phyloP scores from a whole-genome alignment of 2,113 vertebrate genomes.

The Pomatorhinus ruficollis region DNA sequence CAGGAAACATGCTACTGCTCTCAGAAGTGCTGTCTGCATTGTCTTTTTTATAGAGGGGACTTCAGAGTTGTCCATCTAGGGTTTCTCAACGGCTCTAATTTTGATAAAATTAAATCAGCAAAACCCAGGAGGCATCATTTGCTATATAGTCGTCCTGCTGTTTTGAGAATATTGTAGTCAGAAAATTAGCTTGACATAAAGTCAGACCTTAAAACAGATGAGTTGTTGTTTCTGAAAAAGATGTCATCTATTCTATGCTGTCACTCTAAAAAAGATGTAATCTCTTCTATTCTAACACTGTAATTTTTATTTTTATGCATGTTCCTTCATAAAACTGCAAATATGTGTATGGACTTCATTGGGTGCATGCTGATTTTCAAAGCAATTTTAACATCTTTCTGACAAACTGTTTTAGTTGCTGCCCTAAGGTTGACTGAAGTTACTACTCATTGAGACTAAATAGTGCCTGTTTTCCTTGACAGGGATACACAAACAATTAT shows the following conservation, averaged over 20 bases:
- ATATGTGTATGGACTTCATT: not conserved
- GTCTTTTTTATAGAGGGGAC: not conserved
- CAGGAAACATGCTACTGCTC: not conserved
- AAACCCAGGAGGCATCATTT: not conserved
- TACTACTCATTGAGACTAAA: not conserved
- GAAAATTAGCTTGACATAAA: constrained; percentile 46
- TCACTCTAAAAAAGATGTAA: not conserved
- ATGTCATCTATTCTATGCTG: not conserved
- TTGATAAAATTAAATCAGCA: not conserved
- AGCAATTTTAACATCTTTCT: not conserved
- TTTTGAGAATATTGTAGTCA: constrained; percentile 3
- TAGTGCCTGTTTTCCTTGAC: not conserved
- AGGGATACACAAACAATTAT: not conserved
- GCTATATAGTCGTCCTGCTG: not conserved
- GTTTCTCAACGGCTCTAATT: constrained; percentile 20
- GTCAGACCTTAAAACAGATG: not conserved
- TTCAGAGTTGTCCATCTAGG: not conserved
- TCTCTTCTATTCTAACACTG: not conserved
- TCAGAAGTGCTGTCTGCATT: not conserved
- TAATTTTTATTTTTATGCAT: constrained; percentile 12
- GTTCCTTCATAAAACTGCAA: not conserved
- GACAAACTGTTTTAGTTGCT: not conserved
- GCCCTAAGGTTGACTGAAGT: not conserved
- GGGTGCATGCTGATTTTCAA: not conserved
- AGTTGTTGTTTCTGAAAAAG: constrained; percentile 20